phyloP scores from a whole-genome alignment of 1,140 invertebrate species.

The Piezodorus guildinii region DNA sequence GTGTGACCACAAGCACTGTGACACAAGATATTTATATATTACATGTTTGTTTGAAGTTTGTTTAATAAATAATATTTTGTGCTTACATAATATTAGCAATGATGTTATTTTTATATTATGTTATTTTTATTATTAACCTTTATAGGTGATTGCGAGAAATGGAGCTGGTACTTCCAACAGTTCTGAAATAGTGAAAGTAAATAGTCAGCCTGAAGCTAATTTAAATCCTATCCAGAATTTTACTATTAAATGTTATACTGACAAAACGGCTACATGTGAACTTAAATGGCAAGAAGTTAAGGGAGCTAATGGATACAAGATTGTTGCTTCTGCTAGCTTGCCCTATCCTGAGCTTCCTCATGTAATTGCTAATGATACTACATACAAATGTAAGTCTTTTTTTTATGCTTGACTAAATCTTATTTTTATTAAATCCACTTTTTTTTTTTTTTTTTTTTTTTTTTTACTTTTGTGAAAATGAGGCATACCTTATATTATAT shows the following conservation, averaged over 20 bases:
- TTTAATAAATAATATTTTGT: no score
- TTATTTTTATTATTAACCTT: constrained; percentile 18
- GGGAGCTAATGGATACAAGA: constrained; percentile 48
- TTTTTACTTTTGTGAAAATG: no score
- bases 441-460: no score
- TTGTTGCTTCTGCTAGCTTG: constrained; percentile 34
- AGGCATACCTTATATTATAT: no score
- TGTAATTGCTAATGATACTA: neutral
- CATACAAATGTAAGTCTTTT: neutral
- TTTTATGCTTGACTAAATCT: no score
- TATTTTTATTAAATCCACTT: no score
- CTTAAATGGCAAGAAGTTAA: constrained; percentile 47
- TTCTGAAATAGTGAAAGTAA: constrained; percentile 37
- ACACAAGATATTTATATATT: no score
- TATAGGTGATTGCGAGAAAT: constrained; percentile 55
- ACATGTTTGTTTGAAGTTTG: no score
- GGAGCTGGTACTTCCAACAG: constrained; percentile 40
- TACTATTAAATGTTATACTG: constrained; percentile 33
- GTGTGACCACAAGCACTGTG: no score
- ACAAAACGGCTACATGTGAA: constrained; percentile 32
- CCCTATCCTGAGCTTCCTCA: neutral
- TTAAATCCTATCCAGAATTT: constrained; percentile 48
- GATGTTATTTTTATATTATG: no score
- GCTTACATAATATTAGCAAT: no score
- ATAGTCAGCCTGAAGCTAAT: constrained; percentile 47